Conservation (phyloP, 2,888 invertebrate genomes). For the Acanthosepion pharaonis region DNA sequence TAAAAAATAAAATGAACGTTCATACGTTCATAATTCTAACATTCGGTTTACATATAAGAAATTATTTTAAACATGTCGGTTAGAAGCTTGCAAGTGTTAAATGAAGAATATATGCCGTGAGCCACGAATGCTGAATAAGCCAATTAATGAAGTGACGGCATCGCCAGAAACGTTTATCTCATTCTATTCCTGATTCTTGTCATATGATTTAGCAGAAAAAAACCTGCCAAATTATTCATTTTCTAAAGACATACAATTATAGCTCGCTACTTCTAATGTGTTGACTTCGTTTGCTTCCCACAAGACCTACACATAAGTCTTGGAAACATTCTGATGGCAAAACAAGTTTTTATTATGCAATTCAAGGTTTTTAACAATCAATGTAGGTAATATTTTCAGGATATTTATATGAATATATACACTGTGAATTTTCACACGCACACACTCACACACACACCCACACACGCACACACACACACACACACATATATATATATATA, state of each 20-base stretch:
- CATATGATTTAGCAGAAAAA: not conserved
- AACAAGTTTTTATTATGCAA: too few species aligned
- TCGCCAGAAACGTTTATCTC: not conserved
- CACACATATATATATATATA: too few species aligned
- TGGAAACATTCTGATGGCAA: too few species aligned
- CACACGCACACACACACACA: too few species aligned
- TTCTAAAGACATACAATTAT: not conserved
- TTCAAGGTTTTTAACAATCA: too few species aligned
- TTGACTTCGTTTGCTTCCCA: too few species aligned
- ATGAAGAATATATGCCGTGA: not conserved
- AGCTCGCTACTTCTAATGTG: not conserved
- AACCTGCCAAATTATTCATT: not conserved
- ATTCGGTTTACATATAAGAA: not conserved
- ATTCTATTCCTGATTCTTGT: not conserved
- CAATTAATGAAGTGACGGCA: not conserved
- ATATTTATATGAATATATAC: too few species aligned
- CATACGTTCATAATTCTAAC: not conserved
- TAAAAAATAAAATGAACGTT: not conserved
- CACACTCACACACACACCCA: too few species aligned
- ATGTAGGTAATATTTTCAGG: too few species aligned
- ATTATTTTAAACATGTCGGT: not conserved
- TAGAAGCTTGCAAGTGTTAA: not conserved
- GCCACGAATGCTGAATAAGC: not conserved
- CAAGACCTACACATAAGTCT: too few species aligned
- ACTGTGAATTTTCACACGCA: too few species aligned